phyloP scores from a whole-genome alignment of 2,888 invertebrate species.

The Orchesella flavescens region DNA sequence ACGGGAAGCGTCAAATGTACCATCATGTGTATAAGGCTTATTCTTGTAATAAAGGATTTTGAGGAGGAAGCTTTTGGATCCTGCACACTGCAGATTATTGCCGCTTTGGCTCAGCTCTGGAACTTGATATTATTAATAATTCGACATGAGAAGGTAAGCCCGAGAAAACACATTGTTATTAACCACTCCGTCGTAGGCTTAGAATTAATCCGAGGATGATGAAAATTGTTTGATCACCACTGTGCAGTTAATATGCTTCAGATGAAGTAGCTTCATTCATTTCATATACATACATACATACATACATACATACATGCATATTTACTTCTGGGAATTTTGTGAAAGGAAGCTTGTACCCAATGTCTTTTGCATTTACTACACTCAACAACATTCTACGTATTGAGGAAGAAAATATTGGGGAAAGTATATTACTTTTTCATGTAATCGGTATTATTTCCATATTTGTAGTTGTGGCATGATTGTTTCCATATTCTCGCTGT shows the following conservation, averaged over 20 bases:
- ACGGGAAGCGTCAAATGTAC: too few species aligned
- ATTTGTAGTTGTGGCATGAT: too few species aligned
- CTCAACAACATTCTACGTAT: too few species aligned
- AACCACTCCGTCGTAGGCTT: constrained; percentile 49
- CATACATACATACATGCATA: not conserved
- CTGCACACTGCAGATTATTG: not conserved
- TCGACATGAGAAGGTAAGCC: constrained; percentile 46
- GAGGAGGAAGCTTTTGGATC: too few species aligned
- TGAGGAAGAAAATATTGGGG: too few species aligned
- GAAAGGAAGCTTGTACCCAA: too few species aligned
- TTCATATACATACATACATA: not conserved
- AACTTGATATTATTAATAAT: constrained; percentile 43
- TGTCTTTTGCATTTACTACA: too few species aligned
- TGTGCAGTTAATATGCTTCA: constrained; percentile 9
- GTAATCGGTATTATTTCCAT: too few species aligned
- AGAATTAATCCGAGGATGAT: constrained; percentile 40
- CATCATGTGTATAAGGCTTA: too few species aligned
- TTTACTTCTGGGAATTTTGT: not conserved
- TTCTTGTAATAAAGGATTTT: too few species aligned
- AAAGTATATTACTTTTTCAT: too few species aligned
- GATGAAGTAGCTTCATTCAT: not conserved
- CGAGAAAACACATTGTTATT: constrained; percentile 43
- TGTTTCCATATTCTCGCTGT: too few species aligned
- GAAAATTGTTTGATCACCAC: constrained; percentile 34
- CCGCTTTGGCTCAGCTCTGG: constrained; percentile 28